Evolutionary conservation across 2,113 vertebrate genomes (phyloP).

Genomic region (Ciconia boyciana): DNA sequence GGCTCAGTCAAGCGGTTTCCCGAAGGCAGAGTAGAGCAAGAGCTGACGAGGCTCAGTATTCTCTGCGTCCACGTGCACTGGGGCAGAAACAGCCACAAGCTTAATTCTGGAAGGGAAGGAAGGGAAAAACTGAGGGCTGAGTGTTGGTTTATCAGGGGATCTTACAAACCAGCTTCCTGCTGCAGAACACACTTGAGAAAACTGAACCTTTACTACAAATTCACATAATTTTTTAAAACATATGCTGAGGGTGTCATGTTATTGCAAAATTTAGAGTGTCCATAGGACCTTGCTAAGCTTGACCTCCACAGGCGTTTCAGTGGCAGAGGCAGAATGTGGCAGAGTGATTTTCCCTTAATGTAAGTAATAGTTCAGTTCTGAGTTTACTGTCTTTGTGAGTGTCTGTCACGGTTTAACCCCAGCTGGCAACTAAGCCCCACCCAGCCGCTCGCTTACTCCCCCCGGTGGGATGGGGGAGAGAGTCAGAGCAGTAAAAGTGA

Average conservation of each 20-base stretch:
- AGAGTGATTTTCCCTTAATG: not conserved
- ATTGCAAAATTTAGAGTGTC: not conserved
- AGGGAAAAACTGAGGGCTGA: not conserved
- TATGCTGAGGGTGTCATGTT: rapidly evolving
- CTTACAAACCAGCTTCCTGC: not conserved
- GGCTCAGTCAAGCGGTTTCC: not conserved
- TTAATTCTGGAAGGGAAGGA: not conserved
- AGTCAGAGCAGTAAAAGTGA: no score
- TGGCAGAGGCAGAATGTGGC: not conserved
- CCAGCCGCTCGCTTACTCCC: no score
- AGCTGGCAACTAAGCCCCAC: no score
- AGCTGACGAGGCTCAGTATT: not conserved
- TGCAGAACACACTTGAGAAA: not conserved
- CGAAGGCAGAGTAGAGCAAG: not conserved
- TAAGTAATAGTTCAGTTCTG: not conserved
- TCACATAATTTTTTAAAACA: rapidly evolving
- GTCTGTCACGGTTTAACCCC: no score
- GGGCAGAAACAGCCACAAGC: not conserved
- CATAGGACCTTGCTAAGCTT: not conserved
- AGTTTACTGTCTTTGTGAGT: not conserved
- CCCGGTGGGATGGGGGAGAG: no score
- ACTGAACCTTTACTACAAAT: not conserved
- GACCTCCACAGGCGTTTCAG: not conserved
- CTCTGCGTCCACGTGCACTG: rapidly evolving
- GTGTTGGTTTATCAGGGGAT: not conserved